A percentile compares a stretch with the other conserved stretches of the same genome.
Conservation (phyloP, 2,113 vertebrate genomes). For the Xiphorhynchus elegans region DNA sequence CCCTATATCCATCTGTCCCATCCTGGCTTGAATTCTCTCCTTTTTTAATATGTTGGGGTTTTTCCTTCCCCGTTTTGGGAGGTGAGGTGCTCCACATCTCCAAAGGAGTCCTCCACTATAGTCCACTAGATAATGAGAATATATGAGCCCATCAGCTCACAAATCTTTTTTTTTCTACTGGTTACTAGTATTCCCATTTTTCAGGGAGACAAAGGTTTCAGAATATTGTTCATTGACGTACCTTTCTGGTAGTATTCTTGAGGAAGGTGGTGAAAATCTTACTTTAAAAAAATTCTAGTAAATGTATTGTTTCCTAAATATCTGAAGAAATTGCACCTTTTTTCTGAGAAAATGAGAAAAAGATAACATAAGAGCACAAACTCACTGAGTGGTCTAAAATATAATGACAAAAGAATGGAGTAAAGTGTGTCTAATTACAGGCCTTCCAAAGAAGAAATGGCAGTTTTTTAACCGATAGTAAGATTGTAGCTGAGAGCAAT, state of each 20-base stretch:
- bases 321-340: background rate
- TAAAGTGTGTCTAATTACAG: background rate
- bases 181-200: background rate
- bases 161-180: background rate
- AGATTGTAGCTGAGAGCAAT: background rate
- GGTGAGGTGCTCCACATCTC: background rate
- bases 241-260: background rate
- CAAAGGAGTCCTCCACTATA: background rate
- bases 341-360: background rate
- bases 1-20: background rate
- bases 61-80: background rate
- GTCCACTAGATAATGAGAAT: background rate
- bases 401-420: background rate
- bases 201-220: background rate
- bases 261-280: background rate
- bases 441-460: background rate
- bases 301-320: background rate
- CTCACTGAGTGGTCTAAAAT: background rate
- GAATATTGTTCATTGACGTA: background rate
- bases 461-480: background rate
- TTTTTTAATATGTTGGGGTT: background rate
- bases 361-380: background rate
- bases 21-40: background rate
- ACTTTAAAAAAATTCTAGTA: background rate
- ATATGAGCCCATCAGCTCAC: background rate